Base-by-base conservation (phyloP, 2,888 invertebrate species). In the Stictocephala bisonia region DNA sequence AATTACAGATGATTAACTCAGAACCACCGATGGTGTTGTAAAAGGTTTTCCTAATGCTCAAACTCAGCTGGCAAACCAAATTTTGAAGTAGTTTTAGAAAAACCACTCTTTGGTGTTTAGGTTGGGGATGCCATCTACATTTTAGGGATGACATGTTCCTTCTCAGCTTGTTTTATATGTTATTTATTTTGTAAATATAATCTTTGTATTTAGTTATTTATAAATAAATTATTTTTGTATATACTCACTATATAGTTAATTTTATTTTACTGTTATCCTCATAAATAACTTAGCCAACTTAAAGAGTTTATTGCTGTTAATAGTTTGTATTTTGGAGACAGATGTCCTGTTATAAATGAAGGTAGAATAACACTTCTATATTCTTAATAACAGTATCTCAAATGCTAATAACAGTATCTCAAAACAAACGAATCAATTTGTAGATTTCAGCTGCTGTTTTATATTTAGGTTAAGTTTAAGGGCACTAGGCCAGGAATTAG, bases 11-110 rank as follows among this genome's bases (percentile, higher is more conserved):
- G n/a, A n/a, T 3, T 53, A 29, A 31, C 29, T 27, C 11, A 15
- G 24, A 40, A 29, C 60, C 60, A 40, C 60, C 60, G 60, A 60
- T 40, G 58, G 24, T 31, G 53, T 40, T 56, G 56, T 69, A 41
- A 69, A 69, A 56, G 69, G 69, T 69, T 31, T 69, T 53, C 69
- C 56, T 26, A 15, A 22, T 24, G 18, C 53, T 51, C 69, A 56
- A 56, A 18, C 27, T 56, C 69, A 69, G 69, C 69, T 69, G 41
- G 53, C 24, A 69, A 51, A 69, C 69, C 69, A 69, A 69, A 69
- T 53, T 69, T 22, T 22, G n/a, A 20, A 31, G 69, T 69, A 69
- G 69, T 53, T 22, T 51, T 51, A 51, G 35, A 24, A 11, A 26
- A 22, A n/a, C n/a, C n/a, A 27, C 29, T 26, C 7, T 29, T 22